phyloP scores from a whole-genome alignment of 1,140 invertebrate species.

The Lysiphlebus fabarum region DNA sequence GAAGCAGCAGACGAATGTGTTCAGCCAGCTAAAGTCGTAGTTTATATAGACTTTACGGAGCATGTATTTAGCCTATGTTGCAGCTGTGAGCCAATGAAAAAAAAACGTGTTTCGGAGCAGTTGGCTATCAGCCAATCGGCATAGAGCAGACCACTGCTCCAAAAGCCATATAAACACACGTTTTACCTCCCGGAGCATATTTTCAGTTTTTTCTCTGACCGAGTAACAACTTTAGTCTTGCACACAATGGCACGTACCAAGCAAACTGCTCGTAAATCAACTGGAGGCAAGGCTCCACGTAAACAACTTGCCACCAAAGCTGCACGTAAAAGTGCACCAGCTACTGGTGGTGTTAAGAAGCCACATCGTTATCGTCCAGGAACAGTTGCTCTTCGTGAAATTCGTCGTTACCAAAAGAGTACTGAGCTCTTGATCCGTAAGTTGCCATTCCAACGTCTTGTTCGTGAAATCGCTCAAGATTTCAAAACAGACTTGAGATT shows the following conservation, averaged over 20 bases:
- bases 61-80: not conserved
- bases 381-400: slow-evolving; percentile 3
- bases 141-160: not conserved
- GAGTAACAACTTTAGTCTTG: no score
- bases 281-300: slow-evolving; percentile 2
- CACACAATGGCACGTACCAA: slow-evolving; percentile 1
- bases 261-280: slow-evolving; percentile 5
- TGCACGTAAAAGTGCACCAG: slow-evolving; percentile 5
- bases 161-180: not conserved
- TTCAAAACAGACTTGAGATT: slow-evolving; percentile 7
- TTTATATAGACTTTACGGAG: not conserved
- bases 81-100: not conserved
- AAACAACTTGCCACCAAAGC: slow-evolving; percentile 1
- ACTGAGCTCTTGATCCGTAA: slow-evolving; percentile 5
- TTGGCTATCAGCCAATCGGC: not conserved
- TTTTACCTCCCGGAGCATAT: not conserved
- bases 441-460: slow-evolving; percentile 3
- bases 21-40: not conserved
- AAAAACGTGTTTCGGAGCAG: not conserved
- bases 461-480: slow-evolving; percentile 6
- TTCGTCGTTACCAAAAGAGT: slow-evolving; percentile 5
- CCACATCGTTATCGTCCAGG: slow-evolving; percentile 1
- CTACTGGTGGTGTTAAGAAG: slow-evolving; percentile 5
- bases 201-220: no score
- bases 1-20: no score